phyloP scores from a whole-genome alignment of 2,888 invertebrate genomes.

The Euclidia mi region DNA sequence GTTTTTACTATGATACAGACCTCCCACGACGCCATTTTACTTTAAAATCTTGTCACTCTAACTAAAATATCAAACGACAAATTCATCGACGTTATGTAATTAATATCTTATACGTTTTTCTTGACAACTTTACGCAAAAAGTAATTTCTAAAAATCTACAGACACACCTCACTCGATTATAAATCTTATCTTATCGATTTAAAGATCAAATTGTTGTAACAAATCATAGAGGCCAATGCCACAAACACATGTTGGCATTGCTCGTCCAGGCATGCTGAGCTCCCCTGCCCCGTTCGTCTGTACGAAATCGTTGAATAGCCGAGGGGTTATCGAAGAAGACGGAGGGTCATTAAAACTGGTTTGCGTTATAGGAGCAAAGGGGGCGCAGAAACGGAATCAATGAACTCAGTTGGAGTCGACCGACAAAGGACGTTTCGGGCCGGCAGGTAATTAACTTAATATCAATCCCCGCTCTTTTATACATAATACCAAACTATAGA shows the following conservation, averaged over 20 bases:
- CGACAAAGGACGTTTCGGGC: slow-evolving; percentile 87
- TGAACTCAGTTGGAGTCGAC: slow-evolving; percentile 85
- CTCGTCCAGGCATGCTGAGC: slow-evolving; percentile 68
- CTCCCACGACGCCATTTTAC: slow-evolving; percentile 38
- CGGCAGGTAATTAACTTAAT: slow-evolving; percentile 88
- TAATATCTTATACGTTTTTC: slow-evolving; percentile 49
- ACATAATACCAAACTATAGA: slow-evolving; percentile 61
- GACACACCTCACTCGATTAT: slow-evolving; percentile 35
- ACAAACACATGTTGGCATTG: slow-evolving; percentile 85
- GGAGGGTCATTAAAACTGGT: slow-evolving; percentile 68
- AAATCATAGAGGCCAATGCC: slow-evolving; percentile 78
- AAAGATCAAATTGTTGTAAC: slow-evolving; percentile 67
- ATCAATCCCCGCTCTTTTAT: slow-evolving; percentile 79
- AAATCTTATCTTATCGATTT: slow-evolving; percentile 33
- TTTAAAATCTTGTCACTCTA: slow-evolving; percentile 20
- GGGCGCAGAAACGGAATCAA: slow-evolving; percentile 87
- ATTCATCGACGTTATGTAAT: slow-evolving; percentile 52
- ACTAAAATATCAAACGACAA: slow-evolving; percentile 43
- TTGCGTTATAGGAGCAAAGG: slow-evolving; percentile 75
- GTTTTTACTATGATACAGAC: too few species aligned
- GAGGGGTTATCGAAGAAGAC: slow-evolving; percentile 42
- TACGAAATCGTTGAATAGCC: slow-evolving; percentile 35
- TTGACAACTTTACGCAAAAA: slow-evolving; percentile 60
- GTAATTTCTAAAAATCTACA: slow-evolving; percentile 68
- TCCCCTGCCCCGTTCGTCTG: slow-evolving; percentile 56